Evolutionary conservation across 2,888 invertebrate genomes (phyloP), one percentile per base, ranked within the genome.

Genomic region (Megamerina dolium): DNA sequence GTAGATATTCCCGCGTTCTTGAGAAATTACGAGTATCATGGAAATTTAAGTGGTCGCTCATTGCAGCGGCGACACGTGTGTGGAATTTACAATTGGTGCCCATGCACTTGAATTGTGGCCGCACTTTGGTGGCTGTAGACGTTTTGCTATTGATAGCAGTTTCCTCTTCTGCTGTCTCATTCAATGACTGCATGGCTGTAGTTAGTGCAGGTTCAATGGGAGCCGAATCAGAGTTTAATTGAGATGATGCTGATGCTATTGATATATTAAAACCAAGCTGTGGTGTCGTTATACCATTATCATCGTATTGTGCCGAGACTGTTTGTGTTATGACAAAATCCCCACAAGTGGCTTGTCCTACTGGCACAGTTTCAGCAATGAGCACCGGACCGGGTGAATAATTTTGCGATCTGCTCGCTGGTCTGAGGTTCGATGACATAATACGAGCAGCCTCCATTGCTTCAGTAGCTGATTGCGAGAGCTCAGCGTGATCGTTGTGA

Each of bases 41-140:
- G 33, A 59, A 57, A 14, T 50, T 50, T 42, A 67, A 50, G 49
- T 68, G 67, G 43, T 65, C 58, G n/a, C 55, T 53, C 47, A 67
- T 64, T 5, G 55, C 53, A 2, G 54, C 47, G 2, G 58, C 51
- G 18, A 64, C 50, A 5, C 60, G 56, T 4, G 61, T 57, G 17
- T 53, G 54, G 46, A 52, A 65, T 30, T 53, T 55, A n/a, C 64
- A 65, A 29, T 51, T 53, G 23, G 26, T 17, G 3, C 57, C 62
- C 60, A 59, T 63, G 42, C 64, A 65, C 17, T 56, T 61, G 13
- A 61, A 64, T 3, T 57, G 55, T 21, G 45, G 41, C 1, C 14
- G 37, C 17, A 2, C 26, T 5, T 3, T 19, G n/a, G n/a, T n/a
- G n/a, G n/a, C n/a, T 40, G 29, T 34, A 5, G 49, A 42, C 10